Percentiles rank a stretch among this genome's conserved stretches.
phyloP scores from a whole-genome alignment of 2,888 invertebrate species.

The Norana najaformis region DNA sequence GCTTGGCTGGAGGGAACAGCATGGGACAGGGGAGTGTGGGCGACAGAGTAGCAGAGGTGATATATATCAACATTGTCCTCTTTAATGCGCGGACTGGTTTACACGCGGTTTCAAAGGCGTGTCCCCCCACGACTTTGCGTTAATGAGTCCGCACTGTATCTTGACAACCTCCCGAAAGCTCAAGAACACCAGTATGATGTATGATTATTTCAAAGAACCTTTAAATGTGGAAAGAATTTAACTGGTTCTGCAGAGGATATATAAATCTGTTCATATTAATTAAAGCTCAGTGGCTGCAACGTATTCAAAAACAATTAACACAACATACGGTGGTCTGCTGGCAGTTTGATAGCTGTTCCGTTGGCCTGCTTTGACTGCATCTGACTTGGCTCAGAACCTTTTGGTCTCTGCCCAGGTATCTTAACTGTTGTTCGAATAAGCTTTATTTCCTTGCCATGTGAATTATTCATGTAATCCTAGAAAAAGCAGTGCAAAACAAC shows the following conservation, averaged over 20 bases:
- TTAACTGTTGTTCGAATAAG: constrained; percentile 37
- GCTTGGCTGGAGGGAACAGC: no score
- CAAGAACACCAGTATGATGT: not conserved
- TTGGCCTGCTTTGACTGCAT: not conserved
- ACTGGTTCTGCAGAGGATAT: not conserved
- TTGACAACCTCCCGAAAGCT: not conserved
- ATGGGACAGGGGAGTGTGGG: no score
- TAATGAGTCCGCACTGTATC: no score
- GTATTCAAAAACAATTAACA: not conserved
- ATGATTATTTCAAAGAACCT: not conserved
- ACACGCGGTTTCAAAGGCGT: no score
- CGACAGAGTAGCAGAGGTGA: no score
- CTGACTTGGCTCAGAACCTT: constrained; percentile 33
- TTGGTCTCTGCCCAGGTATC: constrained; percentile 37
- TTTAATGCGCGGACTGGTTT: no score
- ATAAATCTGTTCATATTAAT: not conserved
- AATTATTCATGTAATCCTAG: constrained; percentile 40
- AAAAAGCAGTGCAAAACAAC: not conserved
- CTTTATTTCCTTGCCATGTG: constrained; percentile 37
- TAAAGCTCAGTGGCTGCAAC: not conserved
- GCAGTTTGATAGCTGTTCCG: not conserved
- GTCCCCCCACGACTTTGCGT: no score
- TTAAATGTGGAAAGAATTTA: not conserved
- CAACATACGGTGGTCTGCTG: not conserved
- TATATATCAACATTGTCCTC: no score